These are phyloP conservation scores for Agonopterix alstromeriana DNA, from an alignment of 2,888 invertebrate genomes.

Conservation along the genomic window DNA sequence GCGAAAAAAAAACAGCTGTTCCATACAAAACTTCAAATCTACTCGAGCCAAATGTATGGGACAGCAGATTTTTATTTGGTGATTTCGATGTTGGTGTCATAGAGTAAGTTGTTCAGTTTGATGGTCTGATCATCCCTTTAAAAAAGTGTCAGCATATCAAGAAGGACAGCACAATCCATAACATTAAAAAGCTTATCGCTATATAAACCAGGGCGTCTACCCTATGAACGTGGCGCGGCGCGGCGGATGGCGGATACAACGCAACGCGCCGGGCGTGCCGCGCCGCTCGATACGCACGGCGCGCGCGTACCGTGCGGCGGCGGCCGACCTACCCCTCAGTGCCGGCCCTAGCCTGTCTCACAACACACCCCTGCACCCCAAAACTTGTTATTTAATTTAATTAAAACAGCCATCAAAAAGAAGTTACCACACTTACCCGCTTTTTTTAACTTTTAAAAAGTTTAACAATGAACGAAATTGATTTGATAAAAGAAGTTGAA, in stretches of 20 bases:
- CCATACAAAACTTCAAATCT: no score
- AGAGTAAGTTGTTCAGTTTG: no score
- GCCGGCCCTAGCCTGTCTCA: constrained; percentile 3
- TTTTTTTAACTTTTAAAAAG: background rate
- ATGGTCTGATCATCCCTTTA: no score
- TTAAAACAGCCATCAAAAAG: background rate
- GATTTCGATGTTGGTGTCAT: no score
- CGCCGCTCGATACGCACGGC: constrained; percentile 65
- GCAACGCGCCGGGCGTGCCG: constrained; percentile 24
- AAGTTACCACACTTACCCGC: no score
- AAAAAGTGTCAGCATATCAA: no score
- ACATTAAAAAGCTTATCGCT: no score
- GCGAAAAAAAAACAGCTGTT: no score
- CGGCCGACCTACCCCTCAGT: constrained; percentile 15
- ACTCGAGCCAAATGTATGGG: no score
- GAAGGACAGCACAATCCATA: no score
- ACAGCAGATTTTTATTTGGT: no score
- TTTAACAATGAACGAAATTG: constrained; percentile 67
- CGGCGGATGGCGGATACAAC: background rate
- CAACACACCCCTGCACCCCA: background rate
- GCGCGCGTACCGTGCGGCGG: constrained; percentile 58
- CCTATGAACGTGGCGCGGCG: background rate
- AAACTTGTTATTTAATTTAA: background rate
- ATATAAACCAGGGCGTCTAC: background rate
- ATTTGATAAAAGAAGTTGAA: constrained; percentile 72